Evolutionary conservation across 2,888 invertebrate species (phyloP), one percentile per base, ranked within the genome.

Genomic region (Metopia argyrocephala): DNA sequence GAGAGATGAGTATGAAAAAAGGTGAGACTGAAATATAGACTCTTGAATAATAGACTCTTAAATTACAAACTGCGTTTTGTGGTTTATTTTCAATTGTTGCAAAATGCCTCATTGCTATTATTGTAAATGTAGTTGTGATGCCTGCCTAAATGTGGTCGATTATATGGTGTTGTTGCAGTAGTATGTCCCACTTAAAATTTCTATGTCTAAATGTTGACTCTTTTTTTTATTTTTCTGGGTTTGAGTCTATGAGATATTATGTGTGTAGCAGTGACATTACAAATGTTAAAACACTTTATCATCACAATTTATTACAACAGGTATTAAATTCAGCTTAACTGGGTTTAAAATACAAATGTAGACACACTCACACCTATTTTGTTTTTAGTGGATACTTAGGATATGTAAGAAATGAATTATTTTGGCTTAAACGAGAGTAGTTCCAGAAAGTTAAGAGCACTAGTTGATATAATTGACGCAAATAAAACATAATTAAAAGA

Each of bases 231-330:
- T 27, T 31, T 31, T 6, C 7, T 3, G 9, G 57, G 9, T 28
- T 18, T 31, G 18, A 21, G 28, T 31, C n/a, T 59, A 25, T 57
- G 45, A 66, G 68, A 45, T 73, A 64, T 73, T 78, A 23, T 15
- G 38, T 12, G 38, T 28, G 9, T 9, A 28, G 9, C 27, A 56
- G 54, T 68, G 66, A 50, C 54, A 66, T 52, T 66, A 62, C 54
- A 65, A 46, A 48, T 64, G 62, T 78, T 59, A 62, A 61, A 71
- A 50, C 71, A 57, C 66, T 61, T 78, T 61, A 78, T 78, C 71
- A 78, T 65, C 45, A 45, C 54, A 71, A 66, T 78, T 78, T 78
- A 78, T 76, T 61, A 59, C 31, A 52, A 61, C 61, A 59, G 31
- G 70, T 48, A 70, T 50, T 70, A 70, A 70, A 61, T 61, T 61